Conservation (phyloP, 1,140 invertebrate genomes). For the Drosophila chauvacae region DNA sequence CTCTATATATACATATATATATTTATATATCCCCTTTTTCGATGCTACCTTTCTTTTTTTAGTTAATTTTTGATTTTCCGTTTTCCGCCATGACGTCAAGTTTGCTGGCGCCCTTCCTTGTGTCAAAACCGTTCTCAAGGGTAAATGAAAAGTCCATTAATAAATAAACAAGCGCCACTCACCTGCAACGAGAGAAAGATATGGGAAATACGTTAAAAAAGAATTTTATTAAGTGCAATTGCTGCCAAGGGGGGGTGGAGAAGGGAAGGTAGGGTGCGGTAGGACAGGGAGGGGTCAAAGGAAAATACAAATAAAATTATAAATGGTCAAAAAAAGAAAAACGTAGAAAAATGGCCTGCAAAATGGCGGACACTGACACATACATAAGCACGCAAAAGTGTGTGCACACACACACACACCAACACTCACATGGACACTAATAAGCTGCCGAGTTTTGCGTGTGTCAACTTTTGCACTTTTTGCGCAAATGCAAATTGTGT, state of each 20-base stretch:
- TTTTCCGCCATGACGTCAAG: conserved; percentile 51
- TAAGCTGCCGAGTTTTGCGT: conserved; percentile 62
- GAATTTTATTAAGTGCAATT: conserved; percentile 79
- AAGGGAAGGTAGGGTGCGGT: neutral
- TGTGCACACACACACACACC: conserved; percentile 20
- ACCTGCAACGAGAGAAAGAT: conserved; percentile 62
- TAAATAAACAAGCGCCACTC: conserved; percentile 76
- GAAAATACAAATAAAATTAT: conserved; percentile 52
- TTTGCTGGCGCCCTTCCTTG: conserved; percentile 42
- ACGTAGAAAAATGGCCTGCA: conserved; percentile 40
- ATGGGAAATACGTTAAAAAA: conserved; percentile 49
- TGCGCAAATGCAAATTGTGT: conserved; percentile 79
- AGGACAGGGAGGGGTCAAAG: conserved; percentile 12
- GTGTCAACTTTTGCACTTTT: conserved; percentile 81
- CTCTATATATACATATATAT: conserved; percentile 6
- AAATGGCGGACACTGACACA: conserved; percentile 66
- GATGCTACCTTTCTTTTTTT: conserved; percentile 18
- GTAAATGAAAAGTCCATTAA: conserved; percentile 76
- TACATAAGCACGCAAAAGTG: conserved; percentile 12
- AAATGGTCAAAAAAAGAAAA: conserved; percentile 14
- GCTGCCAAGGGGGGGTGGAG: neutral
- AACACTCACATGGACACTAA: conserved; percentile 32
- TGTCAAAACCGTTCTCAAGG: conserved; percentile 46
- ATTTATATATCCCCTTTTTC: neutral
- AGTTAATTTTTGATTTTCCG: conserved; percentile 13